Base-by-base conservation (phyloP, 37 sponge, comb jelly and placozoan genomes). In the Ianthella basta region DNA sequence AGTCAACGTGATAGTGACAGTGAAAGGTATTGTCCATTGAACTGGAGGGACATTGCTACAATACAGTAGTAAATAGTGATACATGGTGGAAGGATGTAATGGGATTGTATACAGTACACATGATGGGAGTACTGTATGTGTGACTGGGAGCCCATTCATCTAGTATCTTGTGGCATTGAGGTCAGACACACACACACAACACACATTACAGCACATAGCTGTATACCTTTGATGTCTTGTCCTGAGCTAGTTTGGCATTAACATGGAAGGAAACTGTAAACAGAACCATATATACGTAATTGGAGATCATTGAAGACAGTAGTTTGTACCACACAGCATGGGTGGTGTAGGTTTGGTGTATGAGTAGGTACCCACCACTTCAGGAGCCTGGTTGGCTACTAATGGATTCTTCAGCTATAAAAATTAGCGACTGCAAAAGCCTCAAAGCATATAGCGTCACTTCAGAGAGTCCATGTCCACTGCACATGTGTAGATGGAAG, bases 361-460 rank as follows among this genome's bases (percentile, higher is more conserved):
- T 14, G 29, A 56, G 63, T 59, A 36, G 54, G 12, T 27, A 1
- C 72, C 15, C 25, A 91, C 55, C 60, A 83, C 87, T 65, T 91
- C 87, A 53, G 89, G 56, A 27, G 81, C 85, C 57, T 83, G 87
- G 36, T 91, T 87, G 32, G 86, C 65, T 59, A 91, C 60, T 15
- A 27, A 57, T 72, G 85, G 73, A 74, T 38, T 91, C n/a, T 65
- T 81, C 15, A 87, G 87, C 55, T 94, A 92, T 18, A 94, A 74
- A n/a, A 0, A 91, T 56, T 25, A 94, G 34, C 0, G 95, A 94
- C 72, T 94, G 95, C 37, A 94, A 40, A 36, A 94, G 60, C 50
- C 92, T 93, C 60, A 15, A n/a, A 38, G 20, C 12, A 37, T 55
- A 34, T 1, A 24, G n/a, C 39, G 3, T 3, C 8, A 44, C 8